Conservation (phyloP, 2,797 vertebrate species). For the Oreortyx pictus region DNA sequence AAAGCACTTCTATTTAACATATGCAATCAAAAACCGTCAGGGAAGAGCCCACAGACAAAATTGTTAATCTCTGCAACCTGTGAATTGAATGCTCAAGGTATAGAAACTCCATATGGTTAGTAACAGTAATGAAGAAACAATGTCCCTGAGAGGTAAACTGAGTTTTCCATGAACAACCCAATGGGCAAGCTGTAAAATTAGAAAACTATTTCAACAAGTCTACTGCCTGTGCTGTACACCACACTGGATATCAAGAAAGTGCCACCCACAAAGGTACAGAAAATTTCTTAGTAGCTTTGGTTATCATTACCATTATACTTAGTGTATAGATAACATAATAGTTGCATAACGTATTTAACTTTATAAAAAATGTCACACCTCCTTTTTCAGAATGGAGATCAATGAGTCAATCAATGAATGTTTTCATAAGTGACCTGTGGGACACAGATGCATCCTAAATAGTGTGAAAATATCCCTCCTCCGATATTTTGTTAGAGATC, state of each 20-base stretch:
- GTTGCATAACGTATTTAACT: not conserved
- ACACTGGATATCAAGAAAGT: not conserved
- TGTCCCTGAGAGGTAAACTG: not conserved
- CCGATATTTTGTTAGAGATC: not conserved
- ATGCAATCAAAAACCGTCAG: not conserved
- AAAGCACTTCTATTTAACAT: slow-evolving; percentile 16
- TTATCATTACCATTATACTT: not conserved
- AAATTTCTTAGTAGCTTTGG: not conserved
- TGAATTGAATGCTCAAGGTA: not conserved
- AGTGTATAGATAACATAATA: not conserved
- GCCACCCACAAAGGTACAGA: not conserved
- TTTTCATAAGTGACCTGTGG: not conserved
- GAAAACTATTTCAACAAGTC: not conserved
- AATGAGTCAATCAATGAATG: not conserved
- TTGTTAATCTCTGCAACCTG: not conserved
- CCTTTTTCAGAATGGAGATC: not conserved
- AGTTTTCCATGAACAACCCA: not conserved
- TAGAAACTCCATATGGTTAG: not conserved
- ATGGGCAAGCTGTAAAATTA: not conserved
- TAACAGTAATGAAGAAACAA: not conserved
- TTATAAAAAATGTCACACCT: not conserved
- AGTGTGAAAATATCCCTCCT: not conserved
- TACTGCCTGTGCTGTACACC: not conserved
- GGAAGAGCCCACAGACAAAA: not conserved
- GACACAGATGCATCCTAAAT: not conserved